Evolutionary conservation across 2,797 vertebrate genomes (phyloP).

Genomic region (Acanthurus leucopareius): DNA sequence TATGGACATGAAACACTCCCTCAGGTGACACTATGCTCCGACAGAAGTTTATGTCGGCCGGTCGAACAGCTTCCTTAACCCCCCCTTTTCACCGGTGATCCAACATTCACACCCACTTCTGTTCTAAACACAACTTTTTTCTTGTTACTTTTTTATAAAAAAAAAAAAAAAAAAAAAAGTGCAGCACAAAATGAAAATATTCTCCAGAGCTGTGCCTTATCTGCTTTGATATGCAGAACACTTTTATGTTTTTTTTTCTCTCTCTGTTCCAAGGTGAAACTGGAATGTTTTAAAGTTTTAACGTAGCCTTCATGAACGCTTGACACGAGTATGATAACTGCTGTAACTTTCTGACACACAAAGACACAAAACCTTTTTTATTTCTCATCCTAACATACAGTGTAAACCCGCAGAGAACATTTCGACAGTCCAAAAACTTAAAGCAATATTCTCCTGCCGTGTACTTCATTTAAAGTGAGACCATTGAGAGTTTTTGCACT

Average conservation of each 20-base stretch:
- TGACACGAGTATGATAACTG: slow-evolving; percentile 12
- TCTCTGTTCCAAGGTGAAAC: slow-evolving; percentile 30
- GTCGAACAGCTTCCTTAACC: not conserved
- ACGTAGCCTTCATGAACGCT: slow-evolving; percentile 36
- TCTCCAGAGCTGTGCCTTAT: slow-evolving; percentile 71
- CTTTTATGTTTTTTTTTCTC: slow-evolving; percentile 3
- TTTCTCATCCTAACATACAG: slow-evolving; percentile 3
- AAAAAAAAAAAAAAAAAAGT: not conserved
- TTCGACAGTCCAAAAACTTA: slow-evolving; percentile 20
- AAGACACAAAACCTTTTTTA: not conserved
- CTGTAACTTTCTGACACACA: slow-evolving; percentile 5
- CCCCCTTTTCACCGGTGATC: too few species aligned
- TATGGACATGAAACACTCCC: slow-evolving; percentile 19
- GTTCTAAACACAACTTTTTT: not conserved
- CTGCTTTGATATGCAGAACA: slow-evolving; percentile 65
- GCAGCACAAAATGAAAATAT: not conserved
- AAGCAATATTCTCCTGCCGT: not conserved
- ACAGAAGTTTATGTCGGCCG: not conserved
- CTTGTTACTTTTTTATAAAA: not conserved
- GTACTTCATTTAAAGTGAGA: slow-evolving; percentile 23
- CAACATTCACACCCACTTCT: not conserved
- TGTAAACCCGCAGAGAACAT: slow-evolving; percentile 8
- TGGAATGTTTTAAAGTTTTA: slow-evolving; percentile 39
- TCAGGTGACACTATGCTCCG: not conserved
- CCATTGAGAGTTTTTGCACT: slow-evolving; percentile 64